Evolutionary conservation across 92 coral and sea anemone species (phyloP), one percentile per base, ranked within the genome.

Genomic region (Zoanthus sansibaricus): DNA sequence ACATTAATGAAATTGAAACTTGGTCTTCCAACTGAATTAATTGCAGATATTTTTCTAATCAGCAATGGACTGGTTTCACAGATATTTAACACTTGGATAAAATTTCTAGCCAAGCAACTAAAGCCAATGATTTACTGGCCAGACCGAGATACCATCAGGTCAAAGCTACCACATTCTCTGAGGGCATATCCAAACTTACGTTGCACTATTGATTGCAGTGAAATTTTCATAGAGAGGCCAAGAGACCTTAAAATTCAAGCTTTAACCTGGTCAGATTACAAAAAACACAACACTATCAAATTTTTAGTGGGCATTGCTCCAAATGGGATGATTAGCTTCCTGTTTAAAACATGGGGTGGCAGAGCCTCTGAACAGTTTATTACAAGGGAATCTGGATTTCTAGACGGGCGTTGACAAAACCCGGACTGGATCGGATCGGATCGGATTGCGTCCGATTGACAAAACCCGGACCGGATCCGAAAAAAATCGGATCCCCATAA

Each of bases 231-330:
- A n/a, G 93, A 91, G 42, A 75, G 89, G n/a, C 94, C 96, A 76
- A 77, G 88, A 46, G 45, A 86, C n/a, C 78, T 93, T 49, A 52
- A 82, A 31, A 82, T 88, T 56, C 94, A 92, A 79, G 94, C 90
- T 75, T 64, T 90, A 6, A 90, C 92, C 10, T 94, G 93, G 93
- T 89, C 93, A 9, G 94, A 88, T 21, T 86, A 92, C 78, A 37
- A 37, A 37, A 37, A 37, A 37, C 42, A 37, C 4, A 37, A 37
- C 42, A 37, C 42, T 37, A 37, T 88, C 5, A 92, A 92, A 55
- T 93, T 86, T 56, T 85, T 91, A 46, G 91, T 93, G 30, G 91
- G 94, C 18, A 93, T 93, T 86, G 86, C 94, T 59, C 94, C 96
- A 75, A 87, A 88, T 89, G 96, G 91, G 12, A 85, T 82, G 86